Conservation (phyloP, 2,797 vertebrate genomes). For the Anguilla megastoma region DNA sequence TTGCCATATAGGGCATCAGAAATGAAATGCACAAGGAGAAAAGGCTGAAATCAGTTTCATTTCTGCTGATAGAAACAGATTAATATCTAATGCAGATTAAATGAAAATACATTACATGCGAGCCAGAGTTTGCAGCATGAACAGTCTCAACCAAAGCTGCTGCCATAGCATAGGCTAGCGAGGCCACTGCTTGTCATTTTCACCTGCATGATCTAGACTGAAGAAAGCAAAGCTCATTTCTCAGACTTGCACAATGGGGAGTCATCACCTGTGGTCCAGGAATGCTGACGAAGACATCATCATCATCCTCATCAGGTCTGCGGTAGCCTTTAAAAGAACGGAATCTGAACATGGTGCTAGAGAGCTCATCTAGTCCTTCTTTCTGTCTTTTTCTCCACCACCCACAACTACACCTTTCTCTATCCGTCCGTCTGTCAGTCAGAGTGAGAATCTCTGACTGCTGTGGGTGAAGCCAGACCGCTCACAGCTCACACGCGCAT, state of each 20-base stretch:
- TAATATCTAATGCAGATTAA: not conserved
- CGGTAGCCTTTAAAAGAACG: slow-evolving; percentile 59
- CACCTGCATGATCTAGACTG: not conserved
- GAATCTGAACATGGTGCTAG: slow-evolving; percentile 49
- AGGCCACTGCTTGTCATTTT: not conserved
- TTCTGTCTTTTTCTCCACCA: not conserved
- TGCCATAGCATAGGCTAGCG: not conserved
- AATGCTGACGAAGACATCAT: slow-evolving; percentile 64
- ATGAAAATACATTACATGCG: not conserved
- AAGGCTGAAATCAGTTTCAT: not conserved
- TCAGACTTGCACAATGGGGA: not conserved
- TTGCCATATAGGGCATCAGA: not conserved
- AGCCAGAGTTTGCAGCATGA: not conserved
- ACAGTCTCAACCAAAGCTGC: not conserved
- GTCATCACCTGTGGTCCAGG: slow-evolving; percentile 57
- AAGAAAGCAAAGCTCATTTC: not conserved
- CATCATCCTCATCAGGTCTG: slow-evolving; percentile 59
- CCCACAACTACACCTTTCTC: too few relatives aligned
- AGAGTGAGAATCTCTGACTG: slow-evolving; percentile 41
- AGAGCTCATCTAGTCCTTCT: slow-evolving; percentile 11
- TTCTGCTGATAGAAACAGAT: not conserved
- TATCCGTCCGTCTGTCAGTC: not conserved
- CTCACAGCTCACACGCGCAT: not conserved
- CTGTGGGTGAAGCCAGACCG: slow-evolving; percentile 28
- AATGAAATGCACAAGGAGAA: slow-evolving; percentile 2